Base-by-base conservation (phyloP, 1,140 invertebrate genomes). In the Doryteuthis pealeii region DNA sequence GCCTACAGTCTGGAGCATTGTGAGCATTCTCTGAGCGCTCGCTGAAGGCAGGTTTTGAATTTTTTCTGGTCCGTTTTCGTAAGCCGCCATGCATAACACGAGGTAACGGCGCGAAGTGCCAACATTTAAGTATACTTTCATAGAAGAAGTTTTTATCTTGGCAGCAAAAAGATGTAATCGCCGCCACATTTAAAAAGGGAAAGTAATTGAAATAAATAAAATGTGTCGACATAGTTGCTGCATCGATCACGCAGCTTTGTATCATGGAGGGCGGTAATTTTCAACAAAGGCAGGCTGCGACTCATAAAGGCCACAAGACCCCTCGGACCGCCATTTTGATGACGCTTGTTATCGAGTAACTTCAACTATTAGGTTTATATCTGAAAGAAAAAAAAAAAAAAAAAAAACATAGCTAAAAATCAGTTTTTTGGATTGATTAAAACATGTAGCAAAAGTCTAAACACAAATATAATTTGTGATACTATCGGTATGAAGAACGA, bases 201-300 rank as follows among this genome's bases (percentile, higher is more conserved):
- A 90, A 91, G 3, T 91, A 86, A 26, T 88, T 89, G 76, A 88
- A 90, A 80, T 94, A 96, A 0, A 96, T 81, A 81, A 93, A 92
- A 72, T 91, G 91, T 35, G 91, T 91, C 58, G 96, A 84, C 85
- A 92, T 93, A 82, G 93, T 92, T n/a, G n/a, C n/a, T 4, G 94
- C 95, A 88, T 96, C 95, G 31, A 96, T 92, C 4, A 97, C 90
- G n/a, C 28, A 96, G 85, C 76, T 90, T 89, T 14, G 90, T 91
- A 81, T 95, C 90, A 76, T 92, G 90, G 12, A 96, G n/a, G 87
- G 76, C 92, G 87, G 81, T 90, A 90, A 28, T 90, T 82, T 92
- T 87, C 8, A 95, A 87, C 79, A 92, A 92, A 70, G 89, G 80
- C 71, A 92, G 90, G 85, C 92, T 91, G 74, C 90, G 88, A 68